phyloP scores from a whole-genome alignment of 2,888 invertebrate genomes.

The Trisateles emortualis region DNA sequence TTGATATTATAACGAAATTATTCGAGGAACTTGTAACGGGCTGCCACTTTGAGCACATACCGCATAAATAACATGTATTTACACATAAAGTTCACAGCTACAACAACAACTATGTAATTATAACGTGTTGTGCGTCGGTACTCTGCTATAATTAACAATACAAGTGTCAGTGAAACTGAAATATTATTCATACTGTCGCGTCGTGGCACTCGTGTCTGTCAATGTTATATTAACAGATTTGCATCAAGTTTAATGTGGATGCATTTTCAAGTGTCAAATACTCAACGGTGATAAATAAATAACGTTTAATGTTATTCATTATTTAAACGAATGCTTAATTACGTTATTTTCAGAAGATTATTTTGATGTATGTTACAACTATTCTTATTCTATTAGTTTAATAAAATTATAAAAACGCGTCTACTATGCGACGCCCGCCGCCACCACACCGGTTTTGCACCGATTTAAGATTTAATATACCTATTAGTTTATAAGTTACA shows the following conservation, averaged over 20 bases:
- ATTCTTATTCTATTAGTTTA: too few species aligned
- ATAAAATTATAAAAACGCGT: too few species aligned
- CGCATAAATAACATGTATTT: constrained; percentile 47
- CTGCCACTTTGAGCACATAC: constrained; percentile 46
- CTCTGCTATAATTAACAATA: constrained; percentile 4
- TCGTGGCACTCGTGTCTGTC: background rate
- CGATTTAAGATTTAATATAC: too few species aligned
- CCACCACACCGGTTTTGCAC: too few species aligned
- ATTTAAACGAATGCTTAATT: too few species aligned
- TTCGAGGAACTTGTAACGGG: constrained; percentile 62
- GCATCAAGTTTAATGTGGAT: background rate
- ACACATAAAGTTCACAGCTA: constrained; percentile 21
- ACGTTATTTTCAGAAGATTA: too few species aligned
- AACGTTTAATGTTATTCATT: too few species aligned
- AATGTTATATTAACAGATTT: background rate
- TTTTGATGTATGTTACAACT: too few species aligned
- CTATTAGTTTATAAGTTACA: too few species aligned
- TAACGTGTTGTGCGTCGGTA: constrained; percentile 4
- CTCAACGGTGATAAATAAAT: too few species aligned
- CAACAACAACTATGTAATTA: constrained; percentile 8
- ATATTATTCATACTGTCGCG: background rate
- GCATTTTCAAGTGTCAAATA: too few species aligned
- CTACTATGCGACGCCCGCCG: too few species aligned
- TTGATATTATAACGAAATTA: constrained; percentile 77
- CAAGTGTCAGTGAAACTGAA: background rate